Evolutionary conservation across 2,888 invertebrate genomes (phyloP), one percentile per base, ranked within the genome.

Genomic region (Pecten maximus): DNA sequence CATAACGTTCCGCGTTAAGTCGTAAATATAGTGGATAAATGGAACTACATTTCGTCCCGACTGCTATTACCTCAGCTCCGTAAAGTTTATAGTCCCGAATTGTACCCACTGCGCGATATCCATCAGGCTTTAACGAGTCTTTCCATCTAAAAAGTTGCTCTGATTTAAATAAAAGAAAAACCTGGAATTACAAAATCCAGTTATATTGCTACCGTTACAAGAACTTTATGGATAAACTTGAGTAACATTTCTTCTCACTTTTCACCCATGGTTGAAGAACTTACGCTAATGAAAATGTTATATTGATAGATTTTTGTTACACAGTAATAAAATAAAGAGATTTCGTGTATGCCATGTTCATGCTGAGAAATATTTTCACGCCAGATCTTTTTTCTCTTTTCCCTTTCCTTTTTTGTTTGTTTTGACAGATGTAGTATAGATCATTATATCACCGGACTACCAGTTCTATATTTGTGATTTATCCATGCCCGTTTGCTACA

Each of bases 131-230:
- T 74, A 35, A 35, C 35, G 35, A 74, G 74, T 10, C 35, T 35
- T 12, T 12, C 28, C 28, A 74, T 74, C 74, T 74, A 35, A 74
- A 74, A 74, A 74, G 74, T 35, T 74, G 35, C 74, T 74, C 35
- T 74, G 74, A 74, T 74, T 74, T 74, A 28, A 74, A 74, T 74
- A 74, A 74, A 74, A 35, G 74, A 54, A 74, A 74, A 74, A 74
- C 35, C 44, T 74, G 8, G 35, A 74, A 74, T 74, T 35, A 35
- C 35, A 74, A 74, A 74, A 74, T 74, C 35, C 74, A 35, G 74
- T 28, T 74, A 35, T 15, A 74, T 35, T 15, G 1, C 74, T 12
- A 74, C 12, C 10, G 28, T 74, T 28, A 15, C 35, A 6, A 10
- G 4, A 12, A 2, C 6, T 74, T 74, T 74, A 74, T 74, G 74